Base-by-base conservation (phyloP, 2,797 vertebrate species). In the Tamandua tetradactyla region DNA sequence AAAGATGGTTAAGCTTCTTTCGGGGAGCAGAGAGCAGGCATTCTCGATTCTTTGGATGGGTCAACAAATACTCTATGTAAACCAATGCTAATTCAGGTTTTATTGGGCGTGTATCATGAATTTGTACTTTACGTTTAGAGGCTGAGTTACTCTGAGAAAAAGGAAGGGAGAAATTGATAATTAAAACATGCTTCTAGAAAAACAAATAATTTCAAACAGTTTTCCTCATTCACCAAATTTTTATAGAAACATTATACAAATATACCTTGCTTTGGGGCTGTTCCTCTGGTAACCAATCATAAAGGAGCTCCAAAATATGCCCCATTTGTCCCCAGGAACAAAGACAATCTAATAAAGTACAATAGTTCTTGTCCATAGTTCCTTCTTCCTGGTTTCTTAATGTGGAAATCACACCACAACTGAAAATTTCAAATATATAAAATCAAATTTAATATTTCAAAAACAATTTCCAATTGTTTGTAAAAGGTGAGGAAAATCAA, bases 321-420 rank as follows among this genome's bases (percentile, higher is more conserved):
- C 98, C 98, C 52, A 98, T 98, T 96, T 99, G 99, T 15, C 99
- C 99, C 99, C 99, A 99, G 96, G 98, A 98, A 97, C 99, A 99
- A 76, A 99, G 93, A 95, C 99, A 99, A 98, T 99, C 99, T 2
- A 99, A 98, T 92, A 99, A 97, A 87, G 98, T 98, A 55, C 98
- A 97, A 80, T 98, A 99, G 93, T 98, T 98, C 17, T 96, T 96
- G 86, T 98, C 98, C 18, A 93, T 94, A 2, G 98, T 97, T 52
- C 97, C 98, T 4, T 92, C 90, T 64, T 98, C 98, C 96, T 99
- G 97, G 97, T 97, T 98, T 96, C 98, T 98, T 98, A 99, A 97
- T 52, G 98, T 99, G 94, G 99, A 99, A 89, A 99, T 95, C 57
- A 99, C 99, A 27, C 99, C 98, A 87, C 98, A 99, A 98, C 99